Conservation (phyloP, 2,888 invertebrate genomes). For the Lithophane leautieri region DNA sequence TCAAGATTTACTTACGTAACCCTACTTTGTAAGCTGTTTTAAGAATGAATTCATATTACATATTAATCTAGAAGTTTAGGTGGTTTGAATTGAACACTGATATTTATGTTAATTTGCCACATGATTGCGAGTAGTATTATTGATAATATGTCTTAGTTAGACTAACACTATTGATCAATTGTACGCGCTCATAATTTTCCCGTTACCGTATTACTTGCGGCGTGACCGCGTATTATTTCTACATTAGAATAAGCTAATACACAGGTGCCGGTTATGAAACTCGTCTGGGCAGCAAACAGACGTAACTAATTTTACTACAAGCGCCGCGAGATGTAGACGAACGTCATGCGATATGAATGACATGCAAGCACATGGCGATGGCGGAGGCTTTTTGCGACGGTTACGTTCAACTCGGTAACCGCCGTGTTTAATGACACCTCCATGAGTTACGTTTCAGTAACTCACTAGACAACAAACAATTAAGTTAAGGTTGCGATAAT, state of each 20-base stretch:
- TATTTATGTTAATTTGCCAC: background rate
- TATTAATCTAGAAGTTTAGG: constrained; percentile 19
- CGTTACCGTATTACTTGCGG: constrained; percentile 33
- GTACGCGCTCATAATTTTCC: constrained; percentile 25
- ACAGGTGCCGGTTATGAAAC: constrained; percentile 71
- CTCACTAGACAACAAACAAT: constrained; percentile 11
- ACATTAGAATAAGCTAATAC: constrained; percentile 58
- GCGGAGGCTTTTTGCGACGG: constrained; percentile 64
- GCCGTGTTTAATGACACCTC: constrained; percentile 51
- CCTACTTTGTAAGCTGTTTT: constrained; percentile 29
- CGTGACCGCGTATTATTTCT: constrained; percentile 51
- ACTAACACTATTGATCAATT: background rate
- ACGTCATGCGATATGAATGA: constrained; percentile 85
- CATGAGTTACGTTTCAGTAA: constrained; percentile 41
- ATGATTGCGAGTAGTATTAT: background rate
- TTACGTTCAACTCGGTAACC: constrained; percentile 65
- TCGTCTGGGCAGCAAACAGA: constrained; percentile 75
- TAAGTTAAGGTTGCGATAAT: background rate
- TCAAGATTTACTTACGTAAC: constrained; percentile 57
- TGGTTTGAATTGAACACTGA: background rate
- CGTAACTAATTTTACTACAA: constrained; percentile 79
- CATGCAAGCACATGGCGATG: constrained; percentile 75
- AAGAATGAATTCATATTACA: constrained; percentile 34
- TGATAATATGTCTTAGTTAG: background rate
- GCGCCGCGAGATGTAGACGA: constrained; percentile 72